Conservation (phyloP, 2,113 vertebrate genomes). For the Meleagris gallopavo region DNA sequence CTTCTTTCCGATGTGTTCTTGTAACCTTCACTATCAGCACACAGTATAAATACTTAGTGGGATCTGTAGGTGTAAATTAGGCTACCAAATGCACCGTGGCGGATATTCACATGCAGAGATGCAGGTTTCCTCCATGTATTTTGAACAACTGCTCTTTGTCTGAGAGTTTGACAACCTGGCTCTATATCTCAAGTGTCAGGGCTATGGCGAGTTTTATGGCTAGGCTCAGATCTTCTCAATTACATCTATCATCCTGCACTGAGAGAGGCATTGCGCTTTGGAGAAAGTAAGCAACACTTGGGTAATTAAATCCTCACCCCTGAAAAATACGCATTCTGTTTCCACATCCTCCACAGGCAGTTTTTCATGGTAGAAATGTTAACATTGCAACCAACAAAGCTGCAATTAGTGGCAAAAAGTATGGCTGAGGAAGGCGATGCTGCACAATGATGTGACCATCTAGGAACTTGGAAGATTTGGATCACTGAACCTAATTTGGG, state of each 20-base stretch:
- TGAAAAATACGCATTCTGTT: not conserved
- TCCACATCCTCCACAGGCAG: not conserved
- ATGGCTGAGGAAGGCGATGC: not conserved
- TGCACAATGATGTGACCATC: not conserved
- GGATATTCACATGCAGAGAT: not conserved
- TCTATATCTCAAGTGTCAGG: not conserved
- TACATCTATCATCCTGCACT: not conserved
- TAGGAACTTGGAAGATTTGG: not conserved
- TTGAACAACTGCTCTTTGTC: slow-evolving; percentile 29
- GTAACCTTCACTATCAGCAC: not conserved
- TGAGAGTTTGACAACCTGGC: not conserved
- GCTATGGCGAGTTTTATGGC: not conserved
- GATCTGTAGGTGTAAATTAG: slow-evolving; percentile 6
- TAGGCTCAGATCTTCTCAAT: not conserved
- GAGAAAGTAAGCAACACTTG: not conserved
- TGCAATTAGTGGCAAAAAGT: not conserved
- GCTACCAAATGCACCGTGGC: rapidly evolving
- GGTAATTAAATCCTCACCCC: not conserved
- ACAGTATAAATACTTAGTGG: not conserved
- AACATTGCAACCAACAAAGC: not conserved
- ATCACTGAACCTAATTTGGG: not conserved
- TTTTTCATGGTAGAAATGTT: not conserved
- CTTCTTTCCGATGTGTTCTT: not conserved
- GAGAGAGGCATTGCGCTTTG: not conserved
- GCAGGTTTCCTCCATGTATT: not conserved